phyloP scores from a whole-genome alignment of 2,113 vertebrate genomes.

The Erythrocercus mccallii region DNA sequence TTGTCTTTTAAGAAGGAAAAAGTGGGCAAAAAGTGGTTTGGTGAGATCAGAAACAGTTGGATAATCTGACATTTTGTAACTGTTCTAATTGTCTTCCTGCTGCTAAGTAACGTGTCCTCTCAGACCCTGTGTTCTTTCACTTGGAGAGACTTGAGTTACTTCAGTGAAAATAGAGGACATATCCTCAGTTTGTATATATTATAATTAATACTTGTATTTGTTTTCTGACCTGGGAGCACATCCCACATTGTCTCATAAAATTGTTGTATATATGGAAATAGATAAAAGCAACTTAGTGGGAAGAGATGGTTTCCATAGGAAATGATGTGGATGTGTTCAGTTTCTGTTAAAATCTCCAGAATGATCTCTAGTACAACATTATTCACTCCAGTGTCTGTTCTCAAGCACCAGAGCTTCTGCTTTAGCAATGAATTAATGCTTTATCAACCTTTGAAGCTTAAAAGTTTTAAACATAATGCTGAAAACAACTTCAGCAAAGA shows the following conservation, averaged over 20 bases:
- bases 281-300: not conserved
- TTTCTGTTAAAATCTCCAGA: not conserved
- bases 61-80: not conserved
- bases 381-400: not conserved
- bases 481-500: slow-evolving; percentile 5
- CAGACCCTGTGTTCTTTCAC: not conserved
- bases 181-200: not conserved
- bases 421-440: not conserved
- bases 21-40: not conserved
- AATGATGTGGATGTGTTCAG: not conserved
- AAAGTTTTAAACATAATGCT: not conserved
- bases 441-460: slow-evolving; percentile 23
- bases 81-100: not conserved
- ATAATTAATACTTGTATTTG: not conserved
- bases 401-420: not conserved
- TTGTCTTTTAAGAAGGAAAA: not conserved
- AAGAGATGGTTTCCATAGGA: not conserved
- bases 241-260: not conserved
- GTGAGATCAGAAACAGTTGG: not conserved
- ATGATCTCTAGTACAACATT: not conserved
- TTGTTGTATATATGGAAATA: not conserved
- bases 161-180: not conserved
- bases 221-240: not conserved
- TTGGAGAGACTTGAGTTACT: not conserved
- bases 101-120: not conserved